Evolutionary conservation across 2,113 vertebrate genomes (phyloP), one percentile per base, ranked within the genome.

Genomic region (Talpa occidentalis): DNA sequence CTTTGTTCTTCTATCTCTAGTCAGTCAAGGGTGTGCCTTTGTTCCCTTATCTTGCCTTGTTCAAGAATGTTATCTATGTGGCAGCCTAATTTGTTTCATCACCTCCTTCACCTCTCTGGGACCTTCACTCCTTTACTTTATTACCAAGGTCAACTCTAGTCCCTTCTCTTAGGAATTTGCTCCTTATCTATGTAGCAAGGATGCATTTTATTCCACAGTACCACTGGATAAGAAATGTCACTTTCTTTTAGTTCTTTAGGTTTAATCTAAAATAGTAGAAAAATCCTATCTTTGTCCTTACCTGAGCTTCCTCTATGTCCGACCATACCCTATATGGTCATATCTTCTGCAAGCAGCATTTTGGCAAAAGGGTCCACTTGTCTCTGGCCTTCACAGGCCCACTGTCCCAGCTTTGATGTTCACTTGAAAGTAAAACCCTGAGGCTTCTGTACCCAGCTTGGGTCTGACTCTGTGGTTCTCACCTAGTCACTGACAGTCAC

Each of bases 11-110:
- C 66, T 87, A 37, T 97, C 93, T 95, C 60, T 81, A 64, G 54
- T 81, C 72, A 30, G 90, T 52, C 49, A 90, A 92, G 87, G 92
- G 74, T 92, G 81, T 59, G 67, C 90, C 76, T 96, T 96, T 95
- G 80, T 96, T 95, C 47, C 10, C 80, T 96, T 96, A 97, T 96
- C 97, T 93, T 87, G 60, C 49, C 70, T 90, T 95, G 96, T 92
- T 96, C 93, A 84, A 85, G 62, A 97, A 64, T 85, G 84, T 95
- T 96, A 96, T 96, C 93, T 91, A 1, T 69, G 10, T 54, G 42
- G 40, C 90, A 32, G 9, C 88, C 87, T 97, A 89, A 94, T 96
- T 94, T 93, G 70, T 91, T 95, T 91, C 70, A 66, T 80, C 76
- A 77, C 76, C 60, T 90, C 69, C 54, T 64, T 93, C 40, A 94